Percentiles rank a stretch among this genome's conserved stretches.
phyloP scores from a whole-genome alignment of 2,888 invertebrate genomes.

The Metacarcinus magister region DNA sequence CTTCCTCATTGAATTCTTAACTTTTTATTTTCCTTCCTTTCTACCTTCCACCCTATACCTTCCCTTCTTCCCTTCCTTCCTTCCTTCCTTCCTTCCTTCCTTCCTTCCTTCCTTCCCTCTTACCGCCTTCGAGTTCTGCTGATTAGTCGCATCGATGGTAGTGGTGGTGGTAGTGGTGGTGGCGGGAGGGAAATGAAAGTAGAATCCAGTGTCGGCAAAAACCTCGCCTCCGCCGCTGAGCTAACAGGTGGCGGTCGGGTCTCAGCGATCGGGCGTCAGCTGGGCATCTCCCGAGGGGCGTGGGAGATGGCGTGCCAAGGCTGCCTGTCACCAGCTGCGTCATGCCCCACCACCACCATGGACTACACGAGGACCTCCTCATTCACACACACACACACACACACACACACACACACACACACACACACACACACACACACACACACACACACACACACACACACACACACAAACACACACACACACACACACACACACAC shows the following conservation, averaged over 20 bases:
- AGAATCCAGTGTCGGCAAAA: conserved; percentile 15
- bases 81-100: not conserved
- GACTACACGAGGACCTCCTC: not conserved
- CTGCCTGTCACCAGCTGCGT: conserved; percentile 3
- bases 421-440: not conserved
- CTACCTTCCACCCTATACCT: not conserved
- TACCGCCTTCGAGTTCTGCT: not conserved
- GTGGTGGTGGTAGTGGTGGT: not conserved
- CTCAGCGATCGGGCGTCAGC: conserved; percentile 29
- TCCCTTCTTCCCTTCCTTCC: not conserved
- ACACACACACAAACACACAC: not conserved
- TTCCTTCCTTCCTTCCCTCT: not conserved
- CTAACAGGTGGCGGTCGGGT: conserved; percentile 29
- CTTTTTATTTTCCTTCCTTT: not conserved
- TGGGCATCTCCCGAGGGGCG: conserved; percentile 43
- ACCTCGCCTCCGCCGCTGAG: conserved; percentile 43
- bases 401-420: conserved; percentile 15
- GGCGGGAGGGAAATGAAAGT: conserved; percentile 19
- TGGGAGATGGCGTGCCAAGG: conserved; percentile 5
- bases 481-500: conserved; percentile 14
- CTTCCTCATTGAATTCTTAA: not conserved
- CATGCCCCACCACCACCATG: not conserved
- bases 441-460: no score
- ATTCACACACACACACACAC: not conserved
- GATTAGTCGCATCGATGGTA: not conserved